Percentiles rank a stretch among this genome's conserved stretches.
Conservation (phyloP, 2,888 invertebrate genomes). For the Athalia circularis region DNA sequence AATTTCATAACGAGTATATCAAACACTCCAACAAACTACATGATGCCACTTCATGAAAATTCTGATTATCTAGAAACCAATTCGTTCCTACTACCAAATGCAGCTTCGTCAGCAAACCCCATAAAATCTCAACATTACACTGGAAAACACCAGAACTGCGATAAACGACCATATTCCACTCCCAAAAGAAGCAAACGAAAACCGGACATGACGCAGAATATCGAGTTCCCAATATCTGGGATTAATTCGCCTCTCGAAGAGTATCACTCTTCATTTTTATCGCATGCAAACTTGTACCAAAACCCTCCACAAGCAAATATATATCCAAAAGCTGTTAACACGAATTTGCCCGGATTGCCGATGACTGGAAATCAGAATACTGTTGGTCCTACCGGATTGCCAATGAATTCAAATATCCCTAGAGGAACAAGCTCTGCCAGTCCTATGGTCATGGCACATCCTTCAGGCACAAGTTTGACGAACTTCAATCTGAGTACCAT, state of each 20-base stretch:
- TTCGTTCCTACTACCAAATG: conserved; percentile 67
- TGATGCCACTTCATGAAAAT: conserved; percentile 72
- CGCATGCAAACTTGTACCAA: conserved; percentile 66
- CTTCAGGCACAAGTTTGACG: conserved; percentile 78
- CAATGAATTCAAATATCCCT: conserved; percentile 60
- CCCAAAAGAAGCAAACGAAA: conserved; percentile 70
- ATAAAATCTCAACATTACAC: conserved; percentile 57
- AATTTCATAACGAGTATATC: conserved; percentile 71
- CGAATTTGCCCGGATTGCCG: conserved; percentile 44
- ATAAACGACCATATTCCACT: conserved; percentile 65
- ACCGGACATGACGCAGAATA: conserved; percentile 63
- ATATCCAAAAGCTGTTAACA: conserved; percentile 58
- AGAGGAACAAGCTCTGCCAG: conserved; percentile 61
- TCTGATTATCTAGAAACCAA: conserved; percentile 69
- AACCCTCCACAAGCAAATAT: conserved; percentile 67
- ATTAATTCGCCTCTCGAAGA: conserved; percentile 69
- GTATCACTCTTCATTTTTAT: conserved; percentile 56
- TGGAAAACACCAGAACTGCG: conserved; percentile 69
- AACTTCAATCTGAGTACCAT: conserved; percentile 90
- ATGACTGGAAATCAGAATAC: conserved; percentile 54
- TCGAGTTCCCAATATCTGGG: conserved; percentile 68
- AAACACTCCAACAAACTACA: conserved; percentile 68
- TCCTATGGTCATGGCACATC: conserved; percentile 67
- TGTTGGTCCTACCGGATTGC: conserved; percentile 56
- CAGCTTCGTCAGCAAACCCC: conserved; percentile 52